Evolutionary conservation across 37 sponge, comb jelly and placozoan genomes (phyloP), one percentile per base, ranked within the genome.

Genomic region (Theonella swinhoei): DNA sequence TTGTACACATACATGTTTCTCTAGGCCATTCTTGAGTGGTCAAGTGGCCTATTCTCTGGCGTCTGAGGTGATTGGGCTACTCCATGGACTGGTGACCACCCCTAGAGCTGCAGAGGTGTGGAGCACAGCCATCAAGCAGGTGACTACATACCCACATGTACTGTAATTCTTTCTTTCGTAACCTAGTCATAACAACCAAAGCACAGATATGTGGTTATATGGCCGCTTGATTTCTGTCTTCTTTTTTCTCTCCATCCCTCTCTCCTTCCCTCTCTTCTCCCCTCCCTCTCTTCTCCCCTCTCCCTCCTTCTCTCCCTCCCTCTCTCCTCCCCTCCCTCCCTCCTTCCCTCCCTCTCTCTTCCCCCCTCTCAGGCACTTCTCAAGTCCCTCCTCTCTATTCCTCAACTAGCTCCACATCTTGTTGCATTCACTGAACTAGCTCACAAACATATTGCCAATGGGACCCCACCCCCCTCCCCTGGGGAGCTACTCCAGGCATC

Each of bases 1-100:
- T 17, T 47, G 54, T 7, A 47, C 14, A 47, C 54, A 7, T 47
- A 47, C 11, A 47, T 47, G 54, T 47, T 17, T 47, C 14, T 47
- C 11, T 14, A 82, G 96, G 20, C 96, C 98, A 1, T 98, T 98
- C 67, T 36, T 98, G 54, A 98, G 98, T 89, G 98, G 98, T 0
- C 94, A 87, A 23, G 96, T 98, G 34, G 94, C 96, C 43, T 88
- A 91, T 70, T 98, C 98, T 3, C 69, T 98, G 60, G 98, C 95
- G 0, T 84, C 91, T 31, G 96, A 98, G 82, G 89, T 98, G 33
- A 98, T 98, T 19, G 86, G 92, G 0, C 72, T 98, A 22, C 80
- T 98, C 25, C 87, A 88, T 65, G 90, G 87, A 39, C 90, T 98
- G 22, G 74, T 93, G 68, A 93, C 88, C 19, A 87, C 80, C 36